Conservation (phyloP, 2,888 invertebrate species). For the Cistogaster globosa region DNA sequence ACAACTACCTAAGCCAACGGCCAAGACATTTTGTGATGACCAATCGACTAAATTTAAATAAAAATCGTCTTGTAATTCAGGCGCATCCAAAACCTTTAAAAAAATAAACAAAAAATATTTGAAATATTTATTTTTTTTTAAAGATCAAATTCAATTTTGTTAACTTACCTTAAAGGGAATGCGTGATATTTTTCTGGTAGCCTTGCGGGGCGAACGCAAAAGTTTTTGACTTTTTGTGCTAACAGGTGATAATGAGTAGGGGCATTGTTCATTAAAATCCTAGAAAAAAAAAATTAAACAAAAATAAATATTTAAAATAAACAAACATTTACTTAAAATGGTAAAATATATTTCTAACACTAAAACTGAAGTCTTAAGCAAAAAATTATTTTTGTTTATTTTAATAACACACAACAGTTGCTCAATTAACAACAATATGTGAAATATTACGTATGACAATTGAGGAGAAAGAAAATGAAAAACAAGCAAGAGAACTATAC, state of each 20-base stretch:
- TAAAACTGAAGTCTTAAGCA: conserved; percentile 5
- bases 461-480: conserved; percentile 11
- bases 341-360: not conserved
- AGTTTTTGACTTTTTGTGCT: conserved; percentile 97
- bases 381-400: conserved; percentile 40
- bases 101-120: conserved; percentile 13
- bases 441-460: conserved; percentile 39
- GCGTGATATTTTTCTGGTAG: conserved; percentile 98
- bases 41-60: conserved; percentile 99
- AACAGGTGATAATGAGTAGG: conserved; percentile 97
- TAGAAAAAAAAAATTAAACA: conserved; percentile 83
- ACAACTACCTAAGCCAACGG: conserved; percentile 98
- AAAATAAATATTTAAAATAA: conserved; percentile 14
- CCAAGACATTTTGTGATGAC: conserved; percentile 99
- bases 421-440: conserved; percentile 59
- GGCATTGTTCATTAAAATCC: conserved; percentile 92
- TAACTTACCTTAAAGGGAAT: conserved; percentile 94
- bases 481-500: too few relatives aligned
- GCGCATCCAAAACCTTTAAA: conserved; percentile 80
- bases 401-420: conserved; percentile 68
- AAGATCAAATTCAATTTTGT: not conserved
- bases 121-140: not conserved
- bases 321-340: conserved; percentile 4
- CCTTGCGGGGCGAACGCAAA: conserved; percentile 96
- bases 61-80: conserved; percentile 94